phyloP scores from a whole-genome alignment of 2,797 vertebrate genomes.

The Carduelis carduelis region DNA sequence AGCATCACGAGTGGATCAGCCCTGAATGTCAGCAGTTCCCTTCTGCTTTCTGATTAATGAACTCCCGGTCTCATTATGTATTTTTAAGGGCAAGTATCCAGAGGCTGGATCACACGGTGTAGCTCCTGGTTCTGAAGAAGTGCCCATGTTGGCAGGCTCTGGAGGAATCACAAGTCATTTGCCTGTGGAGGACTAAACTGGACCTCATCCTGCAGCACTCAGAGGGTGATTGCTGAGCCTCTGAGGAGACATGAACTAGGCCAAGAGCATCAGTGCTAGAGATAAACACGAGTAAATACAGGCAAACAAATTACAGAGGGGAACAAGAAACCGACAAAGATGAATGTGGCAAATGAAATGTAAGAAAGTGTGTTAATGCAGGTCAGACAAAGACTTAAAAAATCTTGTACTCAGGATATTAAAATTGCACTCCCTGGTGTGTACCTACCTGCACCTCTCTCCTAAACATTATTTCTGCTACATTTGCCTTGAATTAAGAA shows the following conservation, averaged over 20 bases:
- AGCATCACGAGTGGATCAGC: neutral
- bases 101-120: neutral
- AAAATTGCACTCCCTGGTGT: conserved; percentile 57
- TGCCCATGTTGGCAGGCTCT: accelerated
- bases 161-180: neutral
- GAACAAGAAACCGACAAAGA: neutral
- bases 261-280: neutral
- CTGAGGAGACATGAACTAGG: accelerated
- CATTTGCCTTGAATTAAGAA: conserved; percentile 62
- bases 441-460: conserved; percentile 48
- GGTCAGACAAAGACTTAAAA: conserved; percentile 41
- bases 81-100: neutral
- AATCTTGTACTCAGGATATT: conserved; percentile 49
- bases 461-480: conserved; percentile 65
- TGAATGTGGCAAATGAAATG: conserved; percentile 16
- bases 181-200: neutral
- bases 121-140: neutral
- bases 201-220: accelerated
- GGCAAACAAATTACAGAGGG: neutral
- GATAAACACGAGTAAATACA: neutral
- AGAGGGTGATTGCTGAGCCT: neutral
- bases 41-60: neutral
- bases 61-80: neutral
- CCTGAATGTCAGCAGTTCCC: neutral
- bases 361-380: neutral